A percentile compares a stretch with the other conserved stretches of the same genome.
Conservation (phyloP, 1,140 invertebrate species). For the Hydropsyche tenuis region DNA sequence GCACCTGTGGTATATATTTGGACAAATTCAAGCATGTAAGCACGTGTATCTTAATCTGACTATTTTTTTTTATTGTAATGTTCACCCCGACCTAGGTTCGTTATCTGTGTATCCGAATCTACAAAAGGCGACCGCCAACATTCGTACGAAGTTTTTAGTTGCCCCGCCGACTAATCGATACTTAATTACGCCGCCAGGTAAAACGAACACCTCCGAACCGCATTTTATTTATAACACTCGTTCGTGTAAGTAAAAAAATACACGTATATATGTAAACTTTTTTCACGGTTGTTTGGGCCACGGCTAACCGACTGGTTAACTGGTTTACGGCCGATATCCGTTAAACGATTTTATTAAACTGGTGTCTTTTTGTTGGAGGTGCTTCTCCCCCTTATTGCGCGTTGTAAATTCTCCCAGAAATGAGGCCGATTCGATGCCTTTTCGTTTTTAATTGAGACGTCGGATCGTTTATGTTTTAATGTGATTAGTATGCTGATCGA, state of each 20-base stretch:
- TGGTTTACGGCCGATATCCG: constrained; percentile 44
- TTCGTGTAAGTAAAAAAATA: no score
- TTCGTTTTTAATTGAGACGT: constrained; percentile 13
- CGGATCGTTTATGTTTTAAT: neutral
- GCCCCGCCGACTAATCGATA: constrained; percentile 40
- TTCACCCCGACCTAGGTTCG: neutral
- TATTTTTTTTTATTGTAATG: neutral
- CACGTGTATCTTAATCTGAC: neutral
- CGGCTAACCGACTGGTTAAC: constrained; percentile 10
- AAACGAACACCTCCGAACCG: constrained; percentile 20
- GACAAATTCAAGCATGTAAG: no score
- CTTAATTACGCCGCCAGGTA: constrained; percentile 40
- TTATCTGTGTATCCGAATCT: constrained; percentile 22
- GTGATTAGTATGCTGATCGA: no score
- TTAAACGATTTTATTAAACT: constrained; percentile 46
- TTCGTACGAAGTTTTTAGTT: neutral
- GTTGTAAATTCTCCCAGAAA: constrained; percentile 39
- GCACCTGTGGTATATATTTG: no score
- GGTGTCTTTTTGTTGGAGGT: constrained; percentile 19
- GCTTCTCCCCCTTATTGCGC: constrained; percentile 12
- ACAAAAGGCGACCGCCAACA: constrained; percentile 2
- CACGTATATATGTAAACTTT: constrained; percentile 13
- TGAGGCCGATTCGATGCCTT: constrained; percentile 17
- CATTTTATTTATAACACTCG: no score
- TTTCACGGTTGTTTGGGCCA: constrained; percentile 23